These are phyloP conservation scores for Homarus americanus DNA, from an alignment of 1,140 invertebrate species.

Conservation along the genomic window DNA sequence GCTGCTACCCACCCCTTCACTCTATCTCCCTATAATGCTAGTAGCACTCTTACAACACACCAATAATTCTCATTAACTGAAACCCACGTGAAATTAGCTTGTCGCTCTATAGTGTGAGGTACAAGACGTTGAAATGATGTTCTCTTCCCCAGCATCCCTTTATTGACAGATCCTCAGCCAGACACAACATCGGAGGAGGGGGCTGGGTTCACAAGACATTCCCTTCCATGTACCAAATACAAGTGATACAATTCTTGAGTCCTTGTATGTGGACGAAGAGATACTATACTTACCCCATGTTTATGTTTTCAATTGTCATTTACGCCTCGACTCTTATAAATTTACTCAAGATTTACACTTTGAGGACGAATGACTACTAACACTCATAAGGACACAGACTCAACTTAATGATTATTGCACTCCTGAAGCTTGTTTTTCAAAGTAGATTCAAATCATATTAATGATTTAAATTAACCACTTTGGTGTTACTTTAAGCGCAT, in stretches of 20 bases:
- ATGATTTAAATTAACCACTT: background rate
- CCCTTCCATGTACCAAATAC: background rate
- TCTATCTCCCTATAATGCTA: background rate
- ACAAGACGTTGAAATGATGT: background rate
- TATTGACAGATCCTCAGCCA: constrained; percentile 47
- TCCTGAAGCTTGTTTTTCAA: background rate
- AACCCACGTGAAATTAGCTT: too few species aligned
- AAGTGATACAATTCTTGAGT: background rate
- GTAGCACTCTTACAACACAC: background rate
- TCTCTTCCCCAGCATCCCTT: constrained; percentile 38
- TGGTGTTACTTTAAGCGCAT: background rate
- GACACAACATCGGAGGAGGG: constrained; percentile 28
- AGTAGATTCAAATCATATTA: background rate
- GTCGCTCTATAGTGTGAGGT: background rate
- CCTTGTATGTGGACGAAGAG: too few species aligned
- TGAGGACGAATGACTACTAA: constrained; percentile 50
- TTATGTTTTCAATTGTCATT: constrained; percentile 66
- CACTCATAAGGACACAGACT: constrained; percentile 57
- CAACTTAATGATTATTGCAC: constrained; percentile 61
- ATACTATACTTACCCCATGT: constrained; percentile 49
- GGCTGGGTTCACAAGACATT: background rate
- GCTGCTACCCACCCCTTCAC: background rate
- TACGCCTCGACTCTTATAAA: constrained; percentile 55
- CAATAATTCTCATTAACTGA: too few species aligned
- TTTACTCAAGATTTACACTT: constrained; percentile 58